Percentiles rank a stretch among this genome's conserved stretches.
Evolutionary conservation across 1,140 invertebrate species (phyloP).

Genomic region (Nilaparvata lugens): DNA sequence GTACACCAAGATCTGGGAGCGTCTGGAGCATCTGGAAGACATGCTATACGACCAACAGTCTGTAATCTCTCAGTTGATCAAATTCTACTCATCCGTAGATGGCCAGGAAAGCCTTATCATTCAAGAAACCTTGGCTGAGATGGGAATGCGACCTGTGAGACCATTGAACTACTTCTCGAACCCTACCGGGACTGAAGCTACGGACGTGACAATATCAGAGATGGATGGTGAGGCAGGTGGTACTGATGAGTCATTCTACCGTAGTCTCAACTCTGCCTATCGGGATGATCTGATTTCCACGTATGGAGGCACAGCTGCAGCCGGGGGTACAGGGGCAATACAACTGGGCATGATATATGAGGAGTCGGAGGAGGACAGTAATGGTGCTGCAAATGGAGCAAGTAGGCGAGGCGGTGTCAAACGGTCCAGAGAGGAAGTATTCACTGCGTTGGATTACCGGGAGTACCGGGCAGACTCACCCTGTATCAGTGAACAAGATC

Average conservation of each 20-base stretch:
- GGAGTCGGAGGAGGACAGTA: constrained; percentile 42
- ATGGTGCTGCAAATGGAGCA: constrained; percentile 34
- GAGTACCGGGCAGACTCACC: constrained; percentile 63
- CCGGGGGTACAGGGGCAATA: constrained; percentile 34
- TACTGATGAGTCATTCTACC: constrained; percentile 80
- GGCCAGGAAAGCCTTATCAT: constrained; percentile 34
- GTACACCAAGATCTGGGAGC: constrained; percentile 89
- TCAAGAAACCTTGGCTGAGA: constrained; percentile 26
- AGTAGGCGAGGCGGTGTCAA: constrained; percentile 20
- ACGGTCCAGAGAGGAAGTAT: constrained; percentile 48
- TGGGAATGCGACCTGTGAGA: not conserved
- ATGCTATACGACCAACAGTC: constrained; percentile 82
- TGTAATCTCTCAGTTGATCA: constrained; percentile 80
- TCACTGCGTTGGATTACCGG: constrained; percentile 67
- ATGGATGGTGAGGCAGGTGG: constrained; percentile 42
- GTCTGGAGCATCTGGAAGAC: constrained; percentile 82
- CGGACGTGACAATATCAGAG: constrained; percentile 22
- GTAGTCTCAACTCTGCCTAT: constrained; percentile 78
- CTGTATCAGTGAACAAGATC: constrained; percentile 65
- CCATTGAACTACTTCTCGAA: not conserved
- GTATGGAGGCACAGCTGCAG: constrained; percentile 39
- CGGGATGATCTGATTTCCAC: constrained; percentile 61
- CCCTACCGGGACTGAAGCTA: not conserved
- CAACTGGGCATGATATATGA: constrained; percentile 79
- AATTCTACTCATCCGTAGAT: constrained; percentile 51